These are phyloP conservation scores for Sebastes steindachneri DNA, from an alignment of 2,797 vertebrate genomes.

Conservation along the genomic window DNA sequence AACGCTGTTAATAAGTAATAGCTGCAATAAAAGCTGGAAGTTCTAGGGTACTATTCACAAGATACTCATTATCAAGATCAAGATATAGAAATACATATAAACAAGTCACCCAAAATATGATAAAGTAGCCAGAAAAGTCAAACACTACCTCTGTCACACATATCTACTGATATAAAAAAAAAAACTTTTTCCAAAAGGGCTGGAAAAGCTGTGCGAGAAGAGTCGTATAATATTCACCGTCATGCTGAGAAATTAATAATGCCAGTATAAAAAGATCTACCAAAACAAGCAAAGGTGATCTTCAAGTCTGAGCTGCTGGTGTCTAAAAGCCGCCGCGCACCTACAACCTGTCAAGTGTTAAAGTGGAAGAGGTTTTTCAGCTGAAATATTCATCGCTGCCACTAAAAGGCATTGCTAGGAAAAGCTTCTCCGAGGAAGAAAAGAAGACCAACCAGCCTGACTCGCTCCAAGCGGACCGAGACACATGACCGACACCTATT, in stretches of 20 bases:
- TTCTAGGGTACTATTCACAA: not conserved
- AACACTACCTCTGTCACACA: not conserved
- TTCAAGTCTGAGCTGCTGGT: conserved; percentile 43
- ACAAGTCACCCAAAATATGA: not conserved
- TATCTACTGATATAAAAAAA: not conserved
- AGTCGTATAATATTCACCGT: not conserved
- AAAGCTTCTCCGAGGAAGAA: conserved; percentile 30
- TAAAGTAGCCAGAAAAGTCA: not conserved
- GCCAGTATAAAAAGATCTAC: conserved; percentile 21
- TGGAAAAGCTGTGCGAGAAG: not conserved
- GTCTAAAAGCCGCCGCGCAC: conserved; percentile 44
- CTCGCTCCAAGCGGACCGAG: conserved; percentile 31
- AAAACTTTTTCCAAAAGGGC: not conserved
- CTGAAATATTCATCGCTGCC: conserved; percentile 65
- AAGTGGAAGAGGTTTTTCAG: conserved; percentile 50
- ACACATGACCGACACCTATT: conserved; percentile 61
- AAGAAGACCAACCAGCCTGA: conserved; percentile 2
- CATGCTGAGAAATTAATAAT: conserved; percentile 23
- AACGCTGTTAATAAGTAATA: conserved; percentile 6
- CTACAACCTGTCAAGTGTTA: conserved; percentile 56
- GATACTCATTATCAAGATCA: not conserved
- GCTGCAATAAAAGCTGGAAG: conserved; percentile 7
- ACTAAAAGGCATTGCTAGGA: conserved; percentile 39
- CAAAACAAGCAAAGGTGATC: conserved; percentile 29
- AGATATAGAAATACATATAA: not conserved